Percentiles rank a stretch among this genome's conserved stretches.
Conservation (phyloP, 2,888 invertebrate species). For the Druceiella hillmani region DNA sequence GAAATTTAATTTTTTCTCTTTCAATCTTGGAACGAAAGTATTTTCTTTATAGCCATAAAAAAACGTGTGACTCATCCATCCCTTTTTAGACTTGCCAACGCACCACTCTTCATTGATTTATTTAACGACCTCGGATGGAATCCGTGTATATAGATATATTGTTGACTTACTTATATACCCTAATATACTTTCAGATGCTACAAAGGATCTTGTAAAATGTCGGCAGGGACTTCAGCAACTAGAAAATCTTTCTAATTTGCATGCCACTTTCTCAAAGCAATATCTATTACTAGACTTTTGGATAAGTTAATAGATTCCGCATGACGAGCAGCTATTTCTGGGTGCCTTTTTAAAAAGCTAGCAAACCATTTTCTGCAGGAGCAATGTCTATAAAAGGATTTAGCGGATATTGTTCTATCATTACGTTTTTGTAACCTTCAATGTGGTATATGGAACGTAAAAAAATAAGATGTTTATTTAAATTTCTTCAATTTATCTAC, state of each 20-base stretch:
- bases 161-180: neutral
- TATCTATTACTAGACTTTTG: constrained; percentile 19
- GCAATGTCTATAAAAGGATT: constrained; percentile 12
- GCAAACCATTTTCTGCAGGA: constrained; percentile 8
- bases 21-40: too few relatives aligned
- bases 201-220: constrained; percentile 16
- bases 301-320: constrained; percentile 17
- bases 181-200: constrained; percentile 2
- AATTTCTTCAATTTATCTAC: too few relatives aligned
- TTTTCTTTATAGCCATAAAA: too few relatives aligned
- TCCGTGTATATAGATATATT: too few relatives aligned
- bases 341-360: constrained; percentile 7
- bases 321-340: constrained; percentile 6
- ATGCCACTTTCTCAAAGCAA: constrained; percentile 17
- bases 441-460: too few relatives aligned
- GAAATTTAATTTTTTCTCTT: too few relatives aligned
- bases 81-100: too few relatives aligned
- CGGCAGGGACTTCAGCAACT: constrained; percentile 15
- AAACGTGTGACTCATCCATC: too few relatives aligned
- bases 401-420: constrained; percentile 7
- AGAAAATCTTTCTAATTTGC: constrained; percentile 18
- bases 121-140: too few relatives aligned
- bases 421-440: too few relatives aligned
- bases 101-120: too few relatives aligned
- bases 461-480: too few relatives aligned